A percentile compares a stretch with the other conserved stretches of the same genome.
Conservation (phyloP, 1,140 invertebrate species). For the Drosophila azteca region DNA sequence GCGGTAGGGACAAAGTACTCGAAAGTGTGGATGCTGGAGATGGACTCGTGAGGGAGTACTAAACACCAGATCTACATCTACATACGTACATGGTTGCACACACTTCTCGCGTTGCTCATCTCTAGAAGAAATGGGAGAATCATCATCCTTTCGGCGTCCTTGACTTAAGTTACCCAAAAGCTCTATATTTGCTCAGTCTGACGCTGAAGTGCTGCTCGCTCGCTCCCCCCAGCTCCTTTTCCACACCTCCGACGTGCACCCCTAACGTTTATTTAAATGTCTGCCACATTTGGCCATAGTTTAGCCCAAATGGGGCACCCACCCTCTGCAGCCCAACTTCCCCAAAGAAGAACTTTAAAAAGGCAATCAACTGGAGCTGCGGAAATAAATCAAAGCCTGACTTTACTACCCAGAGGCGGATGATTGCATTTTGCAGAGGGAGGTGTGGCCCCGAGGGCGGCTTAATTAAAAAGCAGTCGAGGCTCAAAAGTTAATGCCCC, state of each 20-base stretch:
- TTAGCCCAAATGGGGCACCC: slow-evolving; percentile 8
- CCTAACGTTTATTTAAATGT: slow-evolving; percentile 76
- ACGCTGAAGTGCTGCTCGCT: slow-evolving; percentile 48
- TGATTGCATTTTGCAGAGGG: slow-evolving; percentile 41
- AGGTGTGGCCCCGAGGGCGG: slow-evolving; percentile 8
- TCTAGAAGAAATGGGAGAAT: neutral
- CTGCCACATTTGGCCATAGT: slow-evolving; percentile 64
- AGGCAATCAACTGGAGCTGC: slow-evolving; percentile 47
- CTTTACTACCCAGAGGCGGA: slow-evolving; percentile 12
- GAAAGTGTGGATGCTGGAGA: slow-evolving; percentile 24
- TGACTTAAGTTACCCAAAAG: slow-evolving; percentile 48
- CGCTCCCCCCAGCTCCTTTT: slow-evolving; percentile 2
- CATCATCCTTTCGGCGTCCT: slow-evolving; percentile 42
- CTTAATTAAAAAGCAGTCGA: slow-evolving; percentile 54
- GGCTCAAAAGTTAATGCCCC: slow-evolving; percentile 37
- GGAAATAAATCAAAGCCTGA: slow-evolving; percentile 59
- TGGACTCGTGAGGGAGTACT: slow-evolving; percentile 9
- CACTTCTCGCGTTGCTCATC: neutral
- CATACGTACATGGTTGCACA: accelerated
- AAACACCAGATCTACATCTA: too few species aligned
- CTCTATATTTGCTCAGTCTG: slow-evolving; percentile 67
- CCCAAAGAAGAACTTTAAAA: slow-evolving; percentile 47
- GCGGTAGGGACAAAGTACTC: slow-evolving; percentile 1
- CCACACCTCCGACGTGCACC: slow-evolving; percentile 10
- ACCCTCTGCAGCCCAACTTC: slow-evolving; percentile 4